phyloP scores from a whole-genome alignment of 2,797 vertebrate genomes.

The Sylvia borin region DNA sequence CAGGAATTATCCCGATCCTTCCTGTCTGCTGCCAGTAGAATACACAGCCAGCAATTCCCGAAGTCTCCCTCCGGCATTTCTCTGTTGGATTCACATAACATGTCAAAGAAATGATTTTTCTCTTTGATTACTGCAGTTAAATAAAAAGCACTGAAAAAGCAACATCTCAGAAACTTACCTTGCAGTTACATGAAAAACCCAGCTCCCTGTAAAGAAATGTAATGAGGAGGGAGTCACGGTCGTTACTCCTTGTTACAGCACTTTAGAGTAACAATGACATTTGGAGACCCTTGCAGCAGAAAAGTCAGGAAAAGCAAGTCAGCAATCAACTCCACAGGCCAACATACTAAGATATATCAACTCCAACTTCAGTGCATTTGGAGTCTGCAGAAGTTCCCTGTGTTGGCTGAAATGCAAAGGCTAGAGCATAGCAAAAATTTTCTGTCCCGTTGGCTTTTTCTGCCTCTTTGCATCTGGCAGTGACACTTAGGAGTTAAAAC shows the following conservation, averaged over 20 bases:
- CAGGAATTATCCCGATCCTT: neutral
- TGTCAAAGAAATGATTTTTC: slow-evolving; percentile 34
- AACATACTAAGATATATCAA: neutral
- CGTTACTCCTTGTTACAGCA: neutral
- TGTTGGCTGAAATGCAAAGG: neutral
- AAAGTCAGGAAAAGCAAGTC: neutral
- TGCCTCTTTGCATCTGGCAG: neutral
- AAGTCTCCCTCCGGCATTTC: neutral
- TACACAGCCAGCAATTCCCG: neutral
- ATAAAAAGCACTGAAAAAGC: slow-evolving; percentile 31
- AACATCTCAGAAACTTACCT: neutral
- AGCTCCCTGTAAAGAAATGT: neutral
- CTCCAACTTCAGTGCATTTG: neutral
- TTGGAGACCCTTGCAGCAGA: neutral
- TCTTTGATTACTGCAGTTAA: slow-evolving; percentile 49
- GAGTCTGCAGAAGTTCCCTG: neutral
- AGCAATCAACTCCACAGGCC: neutral
- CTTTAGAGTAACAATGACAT: neutral
- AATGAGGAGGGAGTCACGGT: neutral
- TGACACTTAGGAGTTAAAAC: neutral
- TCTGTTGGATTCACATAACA: slow-evolving; percentile 10
- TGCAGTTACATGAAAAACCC: neutral
- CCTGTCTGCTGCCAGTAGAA: neutral
- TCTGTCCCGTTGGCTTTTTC: neutral
- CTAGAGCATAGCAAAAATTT: neutral